phyloP scores from a whole-genome alignment of 2,888 invertebrate genomes.

The Cheilosia vernalis region DNA sequence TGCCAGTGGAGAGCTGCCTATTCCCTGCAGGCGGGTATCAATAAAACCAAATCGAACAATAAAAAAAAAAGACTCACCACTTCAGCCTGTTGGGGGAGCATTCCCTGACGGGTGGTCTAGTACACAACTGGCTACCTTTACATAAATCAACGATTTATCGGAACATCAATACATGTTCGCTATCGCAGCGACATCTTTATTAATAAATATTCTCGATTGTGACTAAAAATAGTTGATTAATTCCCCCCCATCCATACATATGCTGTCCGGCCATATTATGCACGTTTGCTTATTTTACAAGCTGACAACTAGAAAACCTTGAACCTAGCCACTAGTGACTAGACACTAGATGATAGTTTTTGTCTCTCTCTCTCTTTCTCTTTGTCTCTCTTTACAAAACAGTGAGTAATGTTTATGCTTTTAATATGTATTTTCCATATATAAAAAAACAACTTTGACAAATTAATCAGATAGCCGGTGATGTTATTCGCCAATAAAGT shows the following conservation, averaged over 20 bases:
- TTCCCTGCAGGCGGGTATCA: too few species aligned
- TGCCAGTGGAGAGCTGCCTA: too few species aligned
- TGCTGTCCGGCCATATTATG: constrained; percentile 17
- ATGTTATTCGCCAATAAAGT: constrained; percentile 57
- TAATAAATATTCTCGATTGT: constrained; percentile 61
- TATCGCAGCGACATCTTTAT: constrained; percentile 69
- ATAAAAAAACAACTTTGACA: constrained; percentile 42
- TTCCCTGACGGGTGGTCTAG: constrained; percentile 31
- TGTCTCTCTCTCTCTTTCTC: neutral
- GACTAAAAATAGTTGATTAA: constrained; percentile 62
- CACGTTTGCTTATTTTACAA: constrained; percentile 7
- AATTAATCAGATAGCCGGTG: constrained; percentile 59
- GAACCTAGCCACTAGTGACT: constrained; percentile 45
- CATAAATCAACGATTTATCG: constrained; percentile 57
- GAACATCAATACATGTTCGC: constrained; percentile 28
- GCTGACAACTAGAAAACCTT: constrained; percentile 57
- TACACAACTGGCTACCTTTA: constrained; percentile 11
- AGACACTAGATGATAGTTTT: constrained; percentile 7
- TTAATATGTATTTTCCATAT: constrained; percentile 18
- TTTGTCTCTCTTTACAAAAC: constrained; percentile 28
- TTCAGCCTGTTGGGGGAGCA: neutral
- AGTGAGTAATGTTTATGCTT: constrained; percentile 39
- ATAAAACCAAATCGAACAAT: neutral
- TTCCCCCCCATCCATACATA: constrained; percentile 19
- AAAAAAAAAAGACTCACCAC: neutral